Percentiles rank a stretch among this genome's conserved stretches.
These are phyloP conservation scores for Trichogramma pretiosum DNA, from an alignment of 1,140 invertebrate species.

Conservation along the genomic window DNA sequence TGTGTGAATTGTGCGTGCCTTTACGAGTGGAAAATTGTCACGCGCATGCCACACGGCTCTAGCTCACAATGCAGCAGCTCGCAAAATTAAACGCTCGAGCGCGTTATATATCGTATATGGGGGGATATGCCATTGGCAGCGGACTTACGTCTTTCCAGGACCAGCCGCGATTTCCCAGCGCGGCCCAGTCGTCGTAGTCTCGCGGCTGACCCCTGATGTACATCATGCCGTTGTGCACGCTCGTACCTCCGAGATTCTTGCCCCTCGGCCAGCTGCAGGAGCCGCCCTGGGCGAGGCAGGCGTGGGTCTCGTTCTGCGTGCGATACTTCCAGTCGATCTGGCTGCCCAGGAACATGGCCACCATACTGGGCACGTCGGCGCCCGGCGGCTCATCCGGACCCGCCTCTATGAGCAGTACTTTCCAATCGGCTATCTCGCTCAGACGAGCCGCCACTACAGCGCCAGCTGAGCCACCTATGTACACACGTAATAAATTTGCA, in stretches of 20 bases:
- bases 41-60: too few relatives aligned
- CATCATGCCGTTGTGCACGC: constrained; percentile 71
- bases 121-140: too few relatives aligned
- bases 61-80: too few relatives aligned
- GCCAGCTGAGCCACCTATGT: constrained; percentile 52
- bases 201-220: constrained; percentile 65
- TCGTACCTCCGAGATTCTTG: constrained; percentile 72
- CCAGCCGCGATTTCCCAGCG: constrained; percentile 79
- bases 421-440: constrained; percentile 47
- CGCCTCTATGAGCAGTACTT: constrained; percentile 50
- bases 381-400: constrained; percentile 72
- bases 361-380: constrained; percentile 72
- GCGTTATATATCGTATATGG: too few relatives aligned
- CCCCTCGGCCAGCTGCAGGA: constrained; percentile 76
- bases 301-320: constrained; percentile 74
- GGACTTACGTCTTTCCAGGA: constrained; percentile 66
- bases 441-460: constrained; percentile 62
- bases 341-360: constrained; percentile 66
- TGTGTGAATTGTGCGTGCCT: too few relatives aligned
- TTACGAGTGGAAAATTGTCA: too few relatives aligned
- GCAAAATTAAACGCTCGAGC: too few relatives aligned
- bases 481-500: too few relatives aligned
- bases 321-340: constrained; percentile 79
- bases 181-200: constrained; percentile 70
- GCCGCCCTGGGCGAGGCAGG: constrained; percentile 63